phyloP scores from a whole-genome alignment of 1,140 invertebrate species.

The Brachionus calyciflorus region DNA sequence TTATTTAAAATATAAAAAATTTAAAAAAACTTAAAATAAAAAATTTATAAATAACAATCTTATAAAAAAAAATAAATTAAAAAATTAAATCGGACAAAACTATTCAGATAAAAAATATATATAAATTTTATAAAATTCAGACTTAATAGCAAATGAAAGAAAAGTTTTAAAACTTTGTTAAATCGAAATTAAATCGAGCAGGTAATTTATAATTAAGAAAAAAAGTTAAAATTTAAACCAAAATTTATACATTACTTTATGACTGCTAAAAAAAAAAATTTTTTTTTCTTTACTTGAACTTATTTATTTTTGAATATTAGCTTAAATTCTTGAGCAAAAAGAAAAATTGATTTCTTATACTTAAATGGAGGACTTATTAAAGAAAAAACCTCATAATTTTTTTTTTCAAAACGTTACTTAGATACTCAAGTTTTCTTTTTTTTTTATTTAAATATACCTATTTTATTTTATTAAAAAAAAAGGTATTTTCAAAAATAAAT shows the following conservation, averaged over 20 bases:
- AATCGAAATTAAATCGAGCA: neutral
- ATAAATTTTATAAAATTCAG: no score
- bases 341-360: conserved; percentile 18
- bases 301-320: no score
- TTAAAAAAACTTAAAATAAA: no score
- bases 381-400: no score
- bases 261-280: conserved; percentile 1
- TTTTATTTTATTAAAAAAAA: neutral
- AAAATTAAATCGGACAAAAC: no score
- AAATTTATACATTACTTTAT: neutral
- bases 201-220: neutral
- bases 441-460: conserved; percentile 22
- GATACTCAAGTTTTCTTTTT: conserved; percentile 42
- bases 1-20: no score
- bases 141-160: neutral
- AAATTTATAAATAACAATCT: no score
- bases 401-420: conserved; percentile 28
- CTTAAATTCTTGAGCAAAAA: no score
- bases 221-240: conserved; percentile 19
- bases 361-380: conserved; percentile 32
- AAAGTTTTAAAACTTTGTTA: neutral
- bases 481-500: neutral
- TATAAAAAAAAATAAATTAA: no score
- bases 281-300: conserved; percentile 19
- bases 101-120: no score